A percentile compares a stretch with the other conserved stretches of the same genome.
Conservation (phyloP, 2,113 vertebrate species). For the Ophiodon elongatus region DNA sequence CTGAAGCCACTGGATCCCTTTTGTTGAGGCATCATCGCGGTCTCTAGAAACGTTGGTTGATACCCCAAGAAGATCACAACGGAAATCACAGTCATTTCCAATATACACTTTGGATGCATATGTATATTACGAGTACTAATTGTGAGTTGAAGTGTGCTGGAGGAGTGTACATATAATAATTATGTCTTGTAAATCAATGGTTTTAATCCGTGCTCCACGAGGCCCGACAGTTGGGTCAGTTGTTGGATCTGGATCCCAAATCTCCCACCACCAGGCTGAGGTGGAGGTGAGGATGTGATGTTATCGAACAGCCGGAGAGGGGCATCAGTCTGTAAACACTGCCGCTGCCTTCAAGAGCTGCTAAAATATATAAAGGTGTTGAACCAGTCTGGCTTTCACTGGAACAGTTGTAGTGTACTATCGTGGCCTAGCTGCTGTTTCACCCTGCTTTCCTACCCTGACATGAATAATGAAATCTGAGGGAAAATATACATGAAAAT, state of each 20-base stretch:
- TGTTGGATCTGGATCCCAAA: conserved; percentile 3
- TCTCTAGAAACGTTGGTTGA: not conserved
- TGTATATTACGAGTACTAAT: conserved; percentile 59
- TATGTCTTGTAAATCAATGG: conserved; percentile 58
- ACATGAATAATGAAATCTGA: conserved; percentile 5
- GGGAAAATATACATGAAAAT: conserved; percentile 16
- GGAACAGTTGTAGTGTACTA: conserved; percentile 21
- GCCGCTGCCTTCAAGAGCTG: conserved; percentile 48
- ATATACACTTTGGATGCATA: conserved; percentile 52
- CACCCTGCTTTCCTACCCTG: conserved; percentile 26
- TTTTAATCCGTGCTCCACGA: conserved; percentile 41
- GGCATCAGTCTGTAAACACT: not conserved
- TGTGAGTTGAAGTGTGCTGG: conserved; percentile 48
- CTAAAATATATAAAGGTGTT: conserved; percentile 15
- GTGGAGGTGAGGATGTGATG: conserved; percentile 9
- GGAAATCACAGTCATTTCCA: conserved; percentile 15
- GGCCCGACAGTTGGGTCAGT: conserved; percentile 23
- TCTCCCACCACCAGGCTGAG: conserved; percentile 2
- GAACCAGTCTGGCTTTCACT: conserved; percentile 38
- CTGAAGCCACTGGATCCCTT: conserved; percentile 36
- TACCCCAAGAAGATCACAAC: conserved; percentile 1
- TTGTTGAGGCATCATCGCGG: conserved; percentile 22
- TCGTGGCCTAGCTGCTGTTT: conserved; percentile 43
- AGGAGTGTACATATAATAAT: conserved; percentile 60
- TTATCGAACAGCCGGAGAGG: conserved; percentile 2